A percentile compares a stretch with the other conserved stretches of the same genome.
Evolutionary conservation across 2,797 vertebrate genomes (phyloP).

Genomic region (Brachyalestes nurse): DNA sequence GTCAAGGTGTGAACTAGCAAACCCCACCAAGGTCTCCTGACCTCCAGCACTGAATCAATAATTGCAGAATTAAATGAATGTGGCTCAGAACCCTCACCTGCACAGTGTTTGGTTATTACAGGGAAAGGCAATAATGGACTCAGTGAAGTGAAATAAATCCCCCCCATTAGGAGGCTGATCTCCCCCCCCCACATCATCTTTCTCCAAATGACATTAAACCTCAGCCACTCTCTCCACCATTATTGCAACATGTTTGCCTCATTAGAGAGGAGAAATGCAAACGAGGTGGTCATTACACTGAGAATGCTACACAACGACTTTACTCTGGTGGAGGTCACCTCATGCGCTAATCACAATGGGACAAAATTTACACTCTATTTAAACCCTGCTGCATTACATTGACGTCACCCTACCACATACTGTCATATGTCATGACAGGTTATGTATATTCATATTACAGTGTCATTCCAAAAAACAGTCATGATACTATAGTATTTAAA

Average conservation of each 20-base stretch:
- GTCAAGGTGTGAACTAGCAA: background rate
- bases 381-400: too few relatives aligned
- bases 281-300: background rate
- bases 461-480: too few relatives aligned
- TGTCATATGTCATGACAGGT: too few relatives aligned
- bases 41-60: background rate
- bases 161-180: background rate
- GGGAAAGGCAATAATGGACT: conserved; percentile 18
- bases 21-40: background rate
- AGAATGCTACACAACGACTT: background rate
- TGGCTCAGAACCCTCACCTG: background rate
- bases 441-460: too few relatives aligned
- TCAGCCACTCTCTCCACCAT: background rate
- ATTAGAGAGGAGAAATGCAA: conserved; percentile 1
- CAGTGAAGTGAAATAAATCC: conserved; percentile 1
- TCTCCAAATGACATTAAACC: conserved; percentile 4
- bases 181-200: background rate
- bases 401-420: too few relatives aligned
- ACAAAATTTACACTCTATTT: too few relatives aligned
- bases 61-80: conserved; percentile 26
- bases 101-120: conserved; percentile 14
- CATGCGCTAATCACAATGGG: too few relatives aligned
- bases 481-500: too few relatives aligned
- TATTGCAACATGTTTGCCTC: conserved; percentile 3
- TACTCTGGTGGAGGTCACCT: background rate